Percentiles rank a stretch among this genome's conserved stretches.
Conservation (phyloP, 2,797 vertebrate genomes). For the Acanthurus leucopareius region DNA sequence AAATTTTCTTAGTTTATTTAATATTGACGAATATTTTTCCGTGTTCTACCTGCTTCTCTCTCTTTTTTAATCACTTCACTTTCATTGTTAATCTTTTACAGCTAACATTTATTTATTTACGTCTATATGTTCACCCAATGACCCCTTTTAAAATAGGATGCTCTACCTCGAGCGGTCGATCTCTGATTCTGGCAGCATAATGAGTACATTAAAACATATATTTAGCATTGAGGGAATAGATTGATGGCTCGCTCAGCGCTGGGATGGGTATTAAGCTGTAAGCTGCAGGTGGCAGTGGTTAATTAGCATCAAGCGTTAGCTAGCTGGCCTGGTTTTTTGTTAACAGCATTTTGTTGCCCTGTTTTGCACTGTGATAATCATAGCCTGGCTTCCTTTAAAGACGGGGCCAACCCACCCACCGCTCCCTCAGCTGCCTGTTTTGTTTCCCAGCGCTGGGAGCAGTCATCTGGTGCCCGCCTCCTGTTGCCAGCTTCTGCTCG, state of each 20-base stretch:
- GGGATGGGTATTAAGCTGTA: conserved; percentile 15
- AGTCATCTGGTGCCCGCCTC: conserved; percentile 63
- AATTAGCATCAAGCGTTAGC: conserved; percentile 61
- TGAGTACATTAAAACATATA: background rate
- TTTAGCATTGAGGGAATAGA: background rate
- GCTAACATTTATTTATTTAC: too few species aligned
- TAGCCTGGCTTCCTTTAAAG: conserved; percentile 68
- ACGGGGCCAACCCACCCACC: conserved; percentile 64
- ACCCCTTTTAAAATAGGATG: too few species aligned
- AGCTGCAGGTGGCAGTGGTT: conserved; percentile 44
- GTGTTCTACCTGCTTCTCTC: too few species aligned
- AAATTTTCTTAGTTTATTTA: too few species aligned
- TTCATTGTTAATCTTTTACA: too few species aligned
- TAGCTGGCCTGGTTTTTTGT: conserved; percentile 43
- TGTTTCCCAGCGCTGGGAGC: conserved; percentile 55
- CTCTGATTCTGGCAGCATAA: background rate
- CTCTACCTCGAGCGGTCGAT: too few species aligned
- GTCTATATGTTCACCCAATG: too few species aligned
- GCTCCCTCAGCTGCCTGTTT: conserved; percentile 76
- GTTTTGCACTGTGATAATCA: conserved; percentile 73
- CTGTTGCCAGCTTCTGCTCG: conserved; percentile 62
- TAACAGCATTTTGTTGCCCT: conserved; percentile 47
- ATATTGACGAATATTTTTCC: too few species aligned
- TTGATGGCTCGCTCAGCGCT: background rate
- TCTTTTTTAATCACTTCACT: too few species aligned